These are phyloP conservation scores for Candidula unifasciata DNA, from an alignment of 2,888 invertebrate genomes.

Conservation along the genomic window DNA sequence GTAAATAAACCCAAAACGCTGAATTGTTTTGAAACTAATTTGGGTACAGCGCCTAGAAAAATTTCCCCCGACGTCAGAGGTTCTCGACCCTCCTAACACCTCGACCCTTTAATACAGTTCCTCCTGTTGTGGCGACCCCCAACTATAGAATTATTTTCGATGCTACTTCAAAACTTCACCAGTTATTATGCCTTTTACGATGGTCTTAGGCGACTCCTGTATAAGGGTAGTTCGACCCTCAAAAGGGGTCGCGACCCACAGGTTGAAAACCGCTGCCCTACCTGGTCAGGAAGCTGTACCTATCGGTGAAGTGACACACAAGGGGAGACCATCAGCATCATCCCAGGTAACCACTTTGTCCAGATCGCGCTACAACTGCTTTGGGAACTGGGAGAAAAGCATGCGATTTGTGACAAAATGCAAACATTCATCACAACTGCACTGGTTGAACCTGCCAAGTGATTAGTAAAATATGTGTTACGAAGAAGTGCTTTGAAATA, in stretches of 20 bases:
- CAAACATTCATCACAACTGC: neutral
- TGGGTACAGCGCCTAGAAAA: neutral
- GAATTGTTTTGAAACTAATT: neutral
- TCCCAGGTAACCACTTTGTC: neutral
- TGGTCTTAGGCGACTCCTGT: no score
- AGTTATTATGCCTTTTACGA: no score
- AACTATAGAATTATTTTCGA: no score
- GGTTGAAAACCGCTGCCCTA: no score
- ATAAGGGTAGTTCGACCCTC: no score
- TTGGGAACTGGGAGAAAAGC: neutral
- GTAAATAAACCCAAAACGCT: neutral
- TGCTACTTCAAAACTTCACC: no score
- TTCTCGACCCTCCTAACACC: no score
- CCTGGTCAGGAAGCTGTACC: neutral
- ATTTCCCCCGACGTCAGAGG: no score
- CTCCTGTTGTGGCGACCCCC: no score
- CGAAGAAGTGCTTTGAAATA: slow-evolving; percentile 5
- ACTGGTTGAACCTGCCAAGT: slow-evolving; percentile 13
- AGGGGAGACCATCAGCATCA: neutral
- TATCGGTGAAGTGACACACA: neutral
- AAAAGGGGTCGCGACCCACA: no score
- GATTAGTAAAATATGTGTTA: slow-evolving; percentile 18
- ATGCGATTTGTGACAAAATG: slow-evolving; percentile 6
- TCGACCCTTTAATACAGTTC: no score
- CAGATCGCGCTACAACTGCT: neutral